Evolutionary conservation across 2,113 vertebrate genomes (phyloP).

Genomic region (Rhea americana): DNA sequence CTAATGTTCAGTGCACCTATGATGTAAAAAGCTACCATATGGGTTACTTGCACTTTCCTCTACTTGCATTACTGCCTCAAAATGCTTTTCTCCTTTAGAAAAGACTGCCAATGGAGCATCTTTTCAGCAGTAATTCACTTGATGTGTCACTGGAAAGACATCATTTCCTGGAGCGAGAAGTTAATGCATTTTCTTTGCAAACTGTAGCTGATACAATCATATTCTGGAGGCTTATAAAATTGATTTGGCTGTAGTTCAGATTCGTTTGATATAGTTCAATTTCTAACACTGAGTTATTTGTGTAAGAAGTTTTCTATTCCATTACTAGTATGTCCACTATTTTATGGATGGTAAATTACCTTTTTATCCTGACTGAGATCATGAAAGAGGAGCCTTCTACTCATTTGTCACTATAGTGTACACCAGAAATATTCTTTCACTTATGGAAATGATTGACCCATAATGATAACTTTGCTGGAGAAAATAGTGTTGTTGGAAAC

Average conservation of each 20-base stretch:
- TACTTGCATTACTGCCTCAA: background rate
- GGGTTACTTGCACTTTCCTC: background rate
- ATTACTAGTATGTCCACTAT: slow-evolving; percentile 65
- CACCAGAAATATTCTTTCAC: slow-evolving; percentile 58
- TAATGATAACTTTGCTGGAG: slow-evolving; percentile 70
- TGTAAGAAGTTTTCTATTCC: slow-evolving; percentile 74
- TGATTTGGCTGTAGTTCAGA: slow-evolving; percentile 75
- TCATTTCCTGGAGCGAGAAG: slow-evolving; percentile 54
- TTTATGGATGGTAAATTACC: slow-evolving; percentile 73
- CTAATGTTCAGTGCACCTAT: background rate
- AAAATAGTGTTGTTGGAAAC: slow-evolving; percentile 68
- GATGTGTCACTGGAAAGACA: slow-evolving; percentile 34
- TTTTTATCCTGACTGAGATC: slow-evolving; percentile 71
- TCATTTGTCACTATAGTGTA: slow-evolving; percentile 56
- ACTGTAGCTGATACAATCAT: slow-evolving; percentile 52
- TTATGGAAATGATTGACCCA: slow-evolving; percentile 74
- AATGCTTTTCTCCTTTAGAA: background rate
- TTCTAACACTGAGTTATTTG: slow-evolving; percentile 77
- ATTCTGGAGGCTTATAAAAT: slow-evolving; percentile 75
- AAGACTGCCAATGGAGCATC: background rate
- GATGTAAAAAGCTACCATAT: background rate
- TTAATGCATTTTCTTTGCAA: slow-evolving; percentile 66
- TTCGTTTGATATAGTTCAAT: slow-evolving; percentile 77
- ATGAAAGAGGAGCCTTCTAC: slow-evolving; percentile 62
- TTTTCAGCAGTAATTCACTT: slow-evolving; percentile 28